These are phyloP conservation scores for Oreamnos americanus DNA, from an alignment of 2,113 vertebrate species.

Conservation along the genomic window DNA sequence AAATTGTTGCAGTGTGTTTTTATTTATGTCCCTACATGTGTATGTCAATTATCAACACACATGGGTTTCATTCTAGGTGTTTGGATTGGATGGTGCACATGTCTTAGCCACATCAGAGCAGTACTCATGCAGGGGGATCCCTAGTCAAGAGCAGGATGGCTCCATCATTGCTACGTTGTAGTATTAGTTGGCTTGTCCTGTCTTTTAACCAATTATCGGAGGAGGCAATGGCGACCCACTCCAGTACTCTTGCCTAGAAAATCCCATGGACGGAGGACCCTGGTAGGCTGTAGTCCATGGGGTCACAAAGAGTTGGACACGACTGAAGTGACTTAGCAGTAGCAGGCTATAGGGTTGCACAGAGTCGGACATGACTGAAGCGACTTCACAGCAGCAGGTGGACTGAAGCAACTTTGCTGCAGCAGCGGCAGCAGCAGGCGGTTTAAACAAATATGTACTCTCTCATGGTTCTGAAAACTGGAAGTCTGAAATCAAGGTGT, in stretches of 20 bases:
- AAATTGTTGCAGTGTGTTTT: neutral
- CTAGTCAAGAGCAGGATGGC: neutral
- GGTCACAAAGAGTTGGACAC: too few relatives aligned
- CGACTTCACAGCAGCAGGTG: too few relatives aligned
- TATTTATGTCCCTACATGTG: neutral
- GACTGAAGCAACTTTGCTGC: too few relatives aligned
- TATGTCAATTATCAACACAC: neutral
- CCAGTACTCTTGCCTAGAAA: too few relatives aligned
- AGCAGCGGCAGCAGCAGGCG: neutral
- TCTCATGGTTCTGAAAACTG: neutral
- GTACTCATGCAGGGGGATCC: neutral
- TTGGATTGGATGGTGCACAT: neutral
- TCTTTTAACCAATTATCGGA: neutral
- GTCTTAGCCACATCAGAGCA: neutral
- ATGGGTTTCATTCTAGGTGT: neutral
- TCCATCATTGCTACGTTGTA: neutral
- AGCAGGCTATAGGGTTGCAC: too few relatives aligned
- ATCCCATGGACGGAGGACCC: too few relatives aligned
- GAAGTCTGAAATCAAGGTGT: neutral
- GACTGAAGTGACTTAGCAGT: too few relatives aligned
- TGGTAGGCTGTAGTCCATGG: too few relatives aligned
- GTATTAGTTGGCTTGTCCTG: neutral
- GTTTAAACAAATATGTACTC: neutral
- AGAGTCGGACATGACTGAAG: too few relatives aligned
- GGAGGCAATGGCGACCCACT: neutral